phyloP scores from a whole-genome alignment of 1,140 invertebrate genomes.

The Heliconius nattereri region DNA sequence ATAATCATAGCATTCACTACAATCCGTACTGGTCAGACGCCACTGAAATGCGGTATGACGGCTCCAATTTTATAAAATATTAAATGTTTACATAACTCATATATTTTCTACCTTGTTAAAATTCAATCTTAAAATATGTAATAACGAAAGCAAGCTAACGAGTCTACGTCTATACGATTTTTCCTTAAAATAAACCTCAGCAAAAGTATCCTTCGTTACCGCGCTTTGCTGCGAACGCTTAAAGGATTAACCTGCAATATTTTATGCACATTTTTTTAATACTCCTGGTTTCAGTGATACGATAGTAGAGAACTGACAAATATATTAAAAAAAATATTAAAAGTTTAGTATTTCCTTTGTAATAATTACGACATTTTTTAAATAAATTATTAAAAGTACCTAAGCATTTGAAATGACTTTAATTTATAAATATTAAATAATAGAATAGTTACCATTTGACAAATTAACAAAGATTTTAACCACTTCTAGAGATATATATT shows the following conservation, averaged over 20 bases:
- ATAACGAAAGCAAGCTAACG: conserved; percentile 11
- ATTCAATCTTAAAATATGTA: conserved; percentile 7
- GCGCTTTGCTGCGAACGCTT: conserved; percentile 4
- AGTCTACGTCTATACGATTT: neutral
- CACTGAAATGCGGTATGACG: neutral
- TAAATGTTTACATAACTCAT: conserved; percentile 12
- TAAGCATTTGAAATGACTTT: neutral
- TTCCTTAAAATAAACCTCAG: conserved; percentile 16
- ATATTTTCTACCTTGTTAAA: neutral
- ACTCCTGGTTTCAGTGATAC: neutral
- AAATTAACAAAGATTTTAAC: neutral
- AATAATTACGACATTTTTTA: neutral
- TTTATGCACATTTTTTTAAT: conserved; percentile 5
- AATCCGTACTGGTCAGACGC: neutral
- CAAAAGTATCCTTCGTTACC: conserved; percentile 13
- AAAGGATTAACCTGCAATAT: conserved; percentile 17
- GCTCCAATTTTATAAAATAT: neutral
- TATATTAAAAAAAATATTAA: neutral
- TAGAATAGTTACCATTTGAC: no score
- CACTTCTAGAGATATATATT: no score
- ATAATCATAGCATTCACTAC: neutral
- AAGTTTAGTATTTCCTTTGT: neutral
- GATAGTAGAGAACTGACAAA: neutral
- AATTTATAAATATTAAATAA: neutral
- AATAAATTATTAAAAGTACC: neutral